Evolutionary conservation across 2,113 vertebrate species (phyloP).

Genomic region (Paracanthobrama guichenoti): DNA sequence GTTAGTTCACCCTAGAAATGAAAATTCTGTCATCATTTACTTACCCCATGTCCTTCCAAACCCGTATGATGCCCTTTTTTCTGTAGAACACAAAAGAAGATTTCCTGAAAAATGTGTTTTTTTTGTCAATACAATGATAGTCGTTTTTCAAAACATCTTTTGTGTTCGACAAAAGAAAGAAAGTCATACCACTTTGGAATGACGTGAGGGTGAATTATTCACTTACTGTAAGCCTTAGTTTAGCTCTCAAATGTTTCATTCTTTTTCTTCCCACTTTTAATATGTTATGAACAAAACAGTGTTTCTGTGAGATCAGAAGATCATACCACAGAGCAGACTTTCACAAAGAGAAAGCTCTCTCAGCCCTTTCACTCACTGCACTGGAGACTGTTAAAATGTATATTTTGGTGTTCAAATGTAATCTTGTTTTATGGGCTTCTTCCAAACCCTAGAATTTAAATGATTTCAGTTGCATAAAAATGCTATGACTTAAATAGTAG

Average conservation of each 20-base stretch:
- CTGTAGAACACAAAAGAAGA: not conserved
- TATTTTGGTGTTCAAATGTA: constrained; percentile 8
- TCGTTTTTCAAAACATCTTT: not conserved
- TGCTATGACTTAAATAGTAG: constrained; percentile 21
- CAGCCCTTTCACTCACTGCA: not conserved
- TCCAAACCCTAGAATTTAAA: not conserved
- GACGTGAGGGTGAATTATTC: too few species aligned
- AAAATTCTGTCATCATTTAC: not conserved
- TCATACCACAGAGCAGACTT: not conserved
- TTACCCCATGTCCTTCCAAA: not conserved
- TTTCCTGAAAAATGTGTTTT: not conserved
- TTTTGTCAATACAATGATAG: not conserved
- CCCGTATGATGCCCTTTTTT: not conserved
- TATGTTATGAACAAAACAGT: not conserved
- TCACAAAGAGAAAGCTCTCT: not conserved
- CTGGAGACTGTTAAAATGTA: not conserved
- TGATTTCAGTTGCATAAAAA: not conserved
- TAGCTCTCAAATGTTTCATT: not conserved
- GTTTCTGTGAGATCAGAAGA: not conserved
- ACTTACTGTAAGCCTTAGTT: too few species aligned
- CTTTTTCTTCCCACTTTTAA: not conserved
- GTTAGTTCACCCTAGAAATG: not conserved
- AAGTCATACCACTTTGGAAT: not conserved
- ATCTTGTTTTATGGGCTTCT: not conserved
- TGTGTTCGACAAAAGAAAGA: not conserved